Percentiles rank a stretch among this genome's conserved stretches.
Evolutionary conservation across 2,888 invertebrate species (phyloP).

Genomic region (Drosophila kuntzei): DNA sequence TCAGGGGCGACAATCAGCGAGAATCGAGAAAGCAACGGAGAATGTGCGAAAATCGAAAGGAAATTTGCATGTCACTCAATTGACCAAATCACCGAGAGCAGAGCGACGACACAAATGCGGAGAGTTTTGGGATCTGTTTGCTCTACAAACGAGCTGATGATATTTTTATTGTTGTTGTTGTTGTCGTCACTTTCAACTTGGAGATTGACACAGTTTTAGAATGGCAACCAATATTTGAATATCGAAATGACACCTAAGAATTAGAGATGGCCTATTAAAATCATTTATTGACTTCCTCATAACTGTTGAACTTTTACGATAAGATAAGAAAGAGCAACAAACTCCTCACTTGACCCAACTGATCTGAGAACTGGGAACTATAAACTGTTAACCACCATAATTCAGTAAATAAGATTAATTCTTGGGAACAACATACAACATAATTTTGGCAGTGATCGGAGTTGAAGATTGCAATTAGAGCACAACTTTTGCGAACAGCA

Average conservation of each 20-base stretch:
- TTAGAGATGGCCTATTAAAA: conserved; percentile 36
- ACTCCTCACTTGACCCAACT: conserved; percentile 39
- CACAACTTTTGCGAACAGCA: conserved; percentile 49
- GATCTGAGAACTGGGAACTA: conserved; percentile 33
- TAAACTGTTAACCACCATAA: conserved; percentile 18
- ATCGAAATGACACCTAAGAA: conserved; percentile 62
- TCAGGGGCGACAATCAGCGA: conserved; percentile 56
- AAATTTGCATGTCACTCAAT: conserved; percentile 79
- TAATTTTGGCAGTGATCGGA: conserved; percentile 64
- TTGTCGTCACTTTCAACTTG: conserved; percentile 43
- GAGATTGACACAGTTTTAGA: conserved; percentile 54
- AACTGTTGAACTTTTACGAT: conserved; percentile 41
- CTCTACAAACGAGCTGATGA: conserved; percentile 61
- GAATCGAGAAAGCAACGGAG: conserved; percentile 33
- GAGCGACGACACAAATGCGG: conserved; percentile 54
- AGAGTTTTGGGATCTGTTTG: conserved; percentile 62
- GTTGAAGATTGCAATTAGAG: conserved; percentile 69
- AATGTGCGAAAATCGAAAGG: conserved; percentile 77
- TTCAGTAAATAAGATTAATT: conserved; percentile 44
- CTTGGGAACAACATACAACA: conserved; percentile 43
- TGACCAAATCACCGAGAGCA: conserved; percentile 53
- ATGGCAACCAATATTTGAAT: conserved; percentile 70
- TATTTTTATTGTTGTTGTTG: conserved; percentile 16
- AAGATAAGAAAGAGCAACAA: conserved; percentile 66
- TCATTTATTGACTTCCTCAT: conserved; percentile 59